Evolutionary conservation across 1,140 invertebrate genomes (phyloP).

Genomic region (Halesus radiatus): DNA sequence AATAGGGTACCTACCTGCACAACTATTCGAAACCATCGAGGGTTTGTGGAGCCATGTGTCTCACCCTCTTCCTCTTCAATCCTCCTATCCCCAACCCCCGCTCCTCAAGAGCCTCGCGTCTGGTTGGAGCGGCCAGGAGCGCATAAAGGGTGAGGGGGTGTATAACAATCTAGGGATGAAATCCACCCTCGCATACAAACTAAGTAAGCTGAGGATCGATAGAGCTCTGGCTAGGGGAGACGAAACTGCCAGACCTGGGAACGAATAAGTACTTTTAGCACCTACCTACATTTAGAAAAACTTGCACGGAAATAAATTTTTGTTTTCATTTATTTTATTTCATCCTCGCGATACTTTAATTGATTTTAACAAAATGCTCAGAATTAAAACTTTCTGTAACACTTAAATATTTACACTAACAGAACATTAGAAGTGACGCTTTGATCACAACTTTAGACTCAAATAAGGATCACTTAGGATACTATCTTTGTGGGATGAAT

Average conservation of each 20-base stretch:
- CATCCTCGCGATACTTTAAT: too few species aligned
- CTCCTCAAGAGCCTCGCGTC: not conserved
- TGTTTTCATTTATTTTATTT: too few species aligned
- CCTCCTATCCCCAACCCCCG: not conserved
- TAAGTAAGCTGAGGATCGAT: conserved; percentile 20
- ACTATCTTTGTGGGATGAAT: too few species aligned
- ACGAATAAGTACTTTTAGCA: not conserved
- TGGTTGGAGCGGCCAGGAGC: not conserved
- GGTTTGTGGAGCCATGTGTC: conserved; percentile 12
- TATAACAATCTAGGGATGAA: conserved; percentile 13
- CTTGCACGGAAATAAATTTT: too few species aligned
- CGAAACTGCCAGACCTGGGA: conserved; percentile 21
- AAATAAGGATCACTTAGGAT: too few species aligned
- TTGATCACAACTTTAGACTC: too few species aligned
- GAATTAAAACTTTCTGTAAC: too few species aligned
- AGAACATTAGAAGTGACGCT: too few species aligned
- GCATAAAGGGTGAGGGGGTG: not conserved
- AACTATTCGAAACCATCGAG: not conserved
- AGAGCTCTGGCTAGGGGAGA: conserved; percentile 20
- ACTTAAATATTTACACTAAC: too few species aligned
- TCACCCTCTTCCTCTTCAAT: not conserved
- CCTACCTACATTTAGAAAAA: too few species aligned
- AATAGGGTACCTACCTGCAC: too few species aligned
- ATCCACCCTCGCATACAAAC: conserved; percentile 14
- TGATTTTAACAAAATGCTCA: too few species aligned